Base-by-base conservation (phyloP, 2,113 vertebrate genomes). In the Oreochromis aureus region DNA sequence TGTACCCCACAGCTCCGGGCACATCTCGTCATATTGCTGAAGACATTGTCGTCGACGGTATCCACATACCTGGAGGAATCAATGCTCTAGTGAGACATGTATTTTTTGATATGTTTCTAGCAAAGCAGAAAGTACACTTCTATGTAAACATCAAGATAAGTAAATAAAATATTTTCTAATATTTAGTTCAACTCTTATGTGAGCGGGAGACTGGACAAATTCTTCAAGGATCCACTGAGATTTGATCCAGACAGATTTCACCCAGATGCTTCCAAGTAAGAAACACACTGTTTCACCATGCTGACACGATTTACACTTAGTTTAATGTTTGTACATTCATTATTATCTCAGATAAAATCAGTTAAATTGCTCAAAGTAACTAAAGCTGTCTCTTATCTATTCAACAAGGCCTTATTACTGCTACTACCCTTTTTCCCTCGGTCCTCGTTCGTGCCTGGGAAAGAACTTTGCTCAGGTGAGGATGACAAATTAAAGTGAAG, bases 221-320 rank as follows among this genome's bases (percentile, higher is more conserved):
- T 97, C 95, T 99, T 99, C 53, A 0, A 55, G n/a, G 53, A 55
- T 55, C 53, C 53, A 22, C 53, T 55, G 53, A 22, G 0, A 55
- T 99, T 99, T 92, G 96, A 99, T 90, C 98, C 98, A 3, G 98
- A 98, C 30, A 97, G 97, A 95, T 99, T 99, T 89, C 87, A 97
- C 90, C 97, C 97, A 73, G 97, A 97, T 88, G 97, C 97, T 78
- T 95, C 97, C 24, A 98, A 97, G 98, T 99, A 95, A 98, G 96
- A 87, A 30, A 5, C 6, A 5, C 11, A 18, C 8, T 36, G 4
- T 24, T 44, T 7, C 13, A 34, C 39, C 0, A 58, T 10, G 19
- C 16, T 3, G 16, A 36, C 3, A n/a, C 12, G 10, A 5, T 22
- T n/a, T 59, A 3, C 7, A 2, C 18, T 34, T 34, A 34, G 32